phyloP scores from a whole-genome alignment of 2,888 invertebrate species.

The Cybosia mesomella region DNA sequence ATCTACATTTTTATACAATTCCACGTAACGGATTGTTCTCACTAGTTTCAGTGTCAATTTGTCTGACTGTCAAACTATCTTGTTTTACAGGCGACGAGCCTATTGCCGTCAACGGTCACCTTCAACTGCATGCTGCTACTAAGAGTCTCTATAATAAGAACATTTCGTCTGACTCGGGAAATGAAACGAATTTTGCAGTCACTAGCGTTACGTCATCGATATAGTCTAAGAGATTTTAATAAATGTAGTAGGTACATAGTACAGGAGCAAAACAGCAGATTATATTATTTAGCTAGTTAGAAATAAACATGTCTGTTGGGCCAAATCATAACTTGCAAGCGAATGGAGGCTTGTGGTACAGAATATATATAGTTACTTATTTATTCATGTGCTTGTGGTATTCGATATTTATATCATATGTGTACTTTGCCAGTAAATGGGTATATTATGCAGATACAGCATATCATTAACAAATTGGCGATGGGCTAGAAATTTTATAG shows the following conservation, averaged over 20 bases:
- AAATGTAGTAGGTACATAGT: not conserved
- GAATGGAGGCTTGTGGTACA: conserved; percentile 32
- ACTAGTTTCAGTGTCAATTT: too few species aligned
- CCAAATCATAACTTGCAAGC: conserved; percentile 34
- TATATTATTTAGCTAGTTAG: conserved; percentile 6
- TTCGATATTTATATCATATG: conserved; percentile 47
- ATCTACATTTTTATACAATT: too few species aligned
- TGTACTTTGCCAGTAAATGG: conserved; percentile 63
- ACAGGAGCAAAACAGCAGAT: not conserved
- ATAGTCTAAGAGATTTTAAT: not conserved
- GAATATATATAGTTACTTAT: too few species aligned
- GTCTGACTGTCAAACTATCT: too few species aligned
- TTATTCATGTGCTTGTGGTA: conserved; percentile 31
- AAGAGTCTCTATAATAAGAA: too few species aligned
- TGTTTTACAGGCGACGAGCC: too few species aligned
- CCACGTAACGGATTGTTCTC: too few species aligned
- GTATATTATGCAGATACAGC: conserved; percentile 67
- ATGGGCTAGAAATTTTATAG: conserved; percentile 63
- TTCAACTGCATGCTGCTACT: too few species aligned
- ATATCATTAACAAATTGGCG: conserved; percentile 82
- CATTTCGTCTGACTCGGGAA: not conserved
- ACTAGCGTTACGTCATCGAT: not conserved
- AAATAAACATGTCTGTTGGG: conserved; percentile 27
- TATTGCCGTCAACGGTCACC: too few species aligned
- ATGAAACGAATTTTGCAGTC: accelerated